Conservation (phyloP, 2,113 vertebrate genomes). For the Aspiorhynchus laticeps region DNA sequence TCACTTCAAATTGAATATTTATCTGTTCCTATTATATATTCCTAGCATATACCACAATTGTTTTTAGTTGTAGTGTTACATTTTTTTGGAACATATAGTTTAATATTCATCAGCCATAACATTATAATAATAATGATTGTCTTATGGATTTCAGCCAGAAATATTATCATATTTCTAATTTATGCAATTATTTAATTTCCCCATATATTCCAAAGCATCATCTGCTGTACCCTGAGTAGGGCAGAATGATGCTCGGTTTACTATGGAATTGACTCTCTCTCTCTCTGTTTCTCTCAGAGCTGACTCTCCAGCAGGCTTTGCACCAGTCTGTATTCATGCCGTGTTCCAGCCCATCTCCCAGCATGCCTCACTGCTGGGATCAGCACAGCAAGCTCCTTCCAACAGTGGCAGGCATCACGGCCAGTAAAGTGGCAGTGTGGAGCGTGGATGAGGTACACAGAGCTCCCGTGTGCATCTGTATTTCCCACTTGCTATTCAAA, state of each 20-base stretch:
- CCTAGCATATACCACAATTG: no score
- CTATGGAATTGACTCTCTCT: no score
- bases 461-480: not conserved
- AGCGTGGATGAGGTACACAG: slow-evolving; percentile 81
- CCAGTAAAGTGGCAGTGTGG: slow-evolving; percentile 87
- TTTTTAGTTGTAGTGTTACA: no score
- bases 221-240: not conserved
- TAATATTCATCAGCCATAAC: not conserved
- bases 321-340: slow-evolving; percentile 81
- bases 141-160: not conserved
- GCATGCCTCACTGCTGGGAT: slow-evolving; percentile 83
- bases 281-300: slow-evolving; percentile 60
- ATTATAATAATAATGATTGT: no score
- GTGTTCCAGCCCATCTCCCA: slow-evolving; percentile 78
- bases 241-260: not conserved
- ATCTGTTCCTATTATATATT: not conserved
- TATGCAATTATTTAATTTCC: no score
- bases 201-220: not conserved
- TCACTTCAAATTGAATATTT: not conserved
- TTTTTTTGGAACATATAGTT: no score
- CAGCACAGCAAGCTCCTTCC: slow-evolving; percentile 89
- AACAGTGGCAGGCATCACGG: slow-evolving; percentile 84
- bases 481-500: not conserved
- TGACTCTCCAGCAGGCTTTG: slow-evolving; percentile 72
- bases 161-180: no score